These are phyloP conservation scores for Pica pica DNA, from an alignment of 2,113 vertebrate species.

Conservation along the genomic window DNA sequence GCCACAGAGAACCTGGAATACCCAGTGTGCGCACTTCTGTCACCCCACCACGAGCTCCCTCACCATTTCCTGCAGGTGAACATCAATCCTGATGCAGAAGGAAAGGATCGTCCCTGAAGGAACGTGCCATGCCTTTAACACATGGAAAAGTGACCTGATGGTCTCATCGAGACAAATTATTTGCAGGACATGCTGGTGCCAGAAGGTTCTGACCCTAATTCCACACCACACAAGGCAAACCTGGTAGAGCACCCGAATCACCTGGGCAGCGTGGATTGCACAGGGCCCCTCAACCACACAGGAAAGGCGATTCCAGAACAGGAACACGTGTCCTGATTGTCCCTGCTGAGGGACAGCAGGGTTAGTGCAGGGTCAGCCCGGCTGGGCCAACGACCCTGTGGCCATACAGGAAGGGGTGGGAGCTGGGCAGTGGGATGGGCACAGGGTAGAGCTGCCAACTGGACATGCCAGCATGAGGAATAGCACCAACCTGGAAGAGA, in stretches of 20 bases:
- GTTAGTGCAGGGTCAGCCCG: neutral
- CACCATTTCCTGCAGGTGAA: neutral
- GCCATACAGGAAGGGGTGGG: neutral
- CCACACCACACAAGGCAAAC: neutral
- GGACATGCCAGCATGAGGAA: neutral
- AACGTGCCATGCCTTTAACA: neutral
- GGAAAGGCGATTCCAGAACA: neutral
- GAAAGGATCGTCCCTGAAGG: neutral
- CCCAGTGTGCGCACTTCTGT: fast-evolving
- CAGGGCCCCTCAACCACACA: fast-evolving
- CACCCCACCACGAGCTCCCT: neutral
- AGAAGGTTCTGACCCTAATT: neutral
- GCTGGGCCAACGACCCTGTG: neutral
- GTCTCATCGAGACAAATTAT: neutral
- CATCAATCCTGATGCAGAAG: too few species aligned
- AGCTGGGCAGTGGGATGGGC: neutral
- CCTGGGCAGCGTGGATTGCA: neutral
- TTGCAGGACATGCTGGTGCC: neutral
- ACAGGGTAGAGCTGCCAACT: neutral
- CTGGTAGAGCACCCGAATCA: neutral
- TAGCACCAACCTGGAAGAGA: neutral
- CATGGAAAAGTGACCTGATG: neutral
- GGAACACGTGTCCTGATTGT: neutral
- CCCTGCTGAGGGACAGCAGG: neutral
- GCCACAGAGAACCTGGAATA: neutral